Evolutionary conservation across 2,888 invertebrate species (phyloP).

Genomic region (Amphipoea lucens): DNA sequence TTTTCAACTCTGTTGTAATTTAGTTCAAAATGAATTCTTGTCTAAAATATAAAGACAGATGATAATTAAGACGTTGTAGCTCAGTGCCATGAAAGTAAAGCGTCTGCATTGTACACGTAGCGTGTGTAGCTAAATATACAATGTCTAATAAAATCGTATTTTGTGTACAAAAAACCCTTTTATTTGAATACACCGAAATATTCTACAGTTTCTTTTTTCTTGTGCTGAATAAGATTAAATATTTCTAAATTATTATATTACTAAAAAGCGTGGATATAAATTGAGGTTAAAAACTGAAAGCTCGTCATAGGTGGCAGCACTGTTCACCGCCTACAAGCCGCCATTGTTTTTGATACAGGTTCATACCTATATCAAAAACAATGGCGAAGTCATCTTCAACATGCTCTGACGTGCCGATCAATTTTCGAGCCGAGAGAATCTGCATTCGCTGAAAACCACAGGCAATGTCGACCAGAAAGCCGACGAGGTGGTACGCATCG

Average conservation of each 20-base stretch:
- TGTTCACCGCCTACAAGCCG: not conserved
- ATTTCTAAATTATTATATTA: not conserved
- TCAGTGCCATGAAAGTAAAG: slow-evolving; percentile 60
- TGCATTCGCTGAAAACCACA: too few relatives aligned
- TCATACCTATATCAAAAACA: too few relatives aligned
- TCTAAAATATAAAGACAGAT: slow-evolving; percentile 32
- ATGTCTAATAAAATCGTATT: slow-evolving; percentile 70
- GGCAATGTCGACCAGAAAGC: too few relatives aligned
- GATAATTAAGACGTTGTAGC: slow-evolving; percentile 46
- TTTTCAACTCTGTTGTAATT: not conserved
- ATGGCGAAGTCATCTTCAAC: too few relatives aligned
- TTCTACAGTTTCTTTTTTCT: not conserved
- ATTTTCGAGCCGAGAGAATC: too few relatives aligned
- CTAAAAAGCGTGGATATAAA: not conserved
- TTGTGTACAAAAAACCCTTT: slow-evolving; percentile 61
- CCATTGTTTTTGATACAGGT: not conserved
- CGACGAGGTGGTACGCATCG: too few relatives aligned
- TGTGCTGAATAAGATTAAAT: not conserved
- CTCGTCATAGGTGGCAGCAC: not conserved
- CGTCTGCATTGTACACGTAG: slow-evolving; percentile 62
- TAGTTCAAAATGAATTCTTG: not conserved
- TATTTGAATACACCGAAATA: slow-evolving; percentile 23
- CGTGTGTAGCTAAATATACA: slow-evolving; percentile 64
- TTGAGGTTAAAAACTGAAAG: not conserved
- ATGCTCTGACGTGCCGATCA: too few relatives aligned